Conservation (phyloP, 2,888 invertebrate genomes). For the Caprella mutica region DNA sequence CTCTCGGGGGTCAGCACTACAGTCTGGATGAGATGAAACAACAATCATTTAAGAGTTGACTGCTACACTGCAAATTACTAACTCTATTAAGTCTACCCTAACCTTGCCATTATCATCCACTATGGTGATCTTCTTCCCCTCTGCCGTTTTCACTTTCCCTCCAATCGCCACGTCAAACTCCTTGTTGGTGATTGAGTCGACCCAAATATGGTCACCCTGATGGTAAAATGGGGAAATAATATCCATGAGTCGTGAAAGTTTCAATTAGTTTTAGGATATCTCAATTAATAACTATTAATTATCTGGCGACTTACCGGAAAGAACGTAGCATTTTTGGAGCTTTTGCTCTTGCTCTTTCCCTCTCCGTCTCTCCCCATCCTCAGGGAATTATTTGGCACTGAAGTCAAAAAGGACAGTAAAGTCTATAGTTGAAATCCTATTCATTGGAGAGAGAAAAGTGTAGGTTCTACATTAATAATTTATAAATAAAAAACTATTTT, state of each 20-base stretch:
- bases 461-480: too few relatives aligned
- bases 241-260: too few relatives aligned
- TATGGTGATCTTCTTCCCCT: constrained; percentile 86
- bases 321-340: constrained; percentile 7
- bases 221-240: too few relatives aligned
- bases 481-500: too few relatives aligned
- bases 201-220: constrained; percentile 99
- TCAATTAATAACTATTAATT: too few relatives aligned
- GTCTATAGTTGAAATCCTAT: too few relatives aligned
- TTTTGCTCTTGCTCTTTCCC: background rate
- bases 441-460: too few relatives aligned
- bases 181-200: constrained; percentile 84
- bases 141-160: constrained; percentile 86
- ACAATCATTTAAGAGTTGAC: background rate
- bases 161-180: constrained; percentile 99
- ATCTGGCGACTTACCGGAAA: constrained; percentile 10
- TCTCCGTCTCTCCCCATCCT: constrained; percentile 3
- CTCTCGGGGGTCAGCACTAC: constrained; percentile 93
- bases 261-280: too few relatives aligned
- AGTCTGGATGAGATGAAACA: constrained; percentile 49
- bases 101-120: constrained; percentile 91
- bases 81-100: constrained; percentile 39
- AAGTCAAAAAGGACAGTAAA: too few relatives aligned
- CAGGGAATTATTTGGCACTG: too few relatives aligned
- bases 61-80: background rate